These are phyloP conservation scores for Rhagium mordax DNA, from an alignment of 2,888 invertebrate species.

Conservation along the genomic window DNA sequence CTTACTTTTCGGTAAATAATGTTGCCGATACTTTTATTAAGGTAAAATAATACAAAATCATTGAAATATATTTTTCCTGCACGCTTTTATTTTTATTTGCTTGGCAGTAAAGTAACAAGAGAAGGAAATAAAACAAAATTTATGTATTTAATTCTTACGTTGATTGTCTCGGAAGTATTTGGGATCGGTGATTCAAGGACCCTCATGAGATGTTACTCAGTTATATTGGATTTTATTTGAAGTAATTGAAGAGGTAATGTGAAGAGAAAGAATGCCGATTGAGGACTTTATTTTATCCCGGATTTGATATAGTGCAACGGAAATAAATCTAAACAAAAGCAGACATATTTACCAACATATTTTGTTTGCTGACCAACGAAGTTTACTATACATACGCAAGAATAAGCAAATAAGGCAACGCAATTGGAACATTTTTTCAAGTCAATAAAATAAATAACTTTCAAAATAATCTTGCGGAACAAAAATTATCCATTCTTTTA, in stretches of 20 bases:
- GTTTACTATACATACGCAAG: too few species aligned
- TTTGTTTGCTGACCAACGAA: too few species aligned
- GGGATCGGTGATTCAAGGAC: background rate
- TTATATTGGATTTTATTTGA: constrained; percentile 22
- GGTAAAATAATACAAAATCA: background rate
- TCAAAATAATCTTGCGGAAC: too few species aligned
- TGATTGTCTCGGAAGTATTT: constrained; percentile 4
- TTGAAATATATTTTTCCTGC: too few species aligned
- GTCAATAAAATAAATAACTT: too few species aligned
- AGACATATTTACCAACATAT: background rate
- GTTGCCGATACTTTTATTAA: background rate
- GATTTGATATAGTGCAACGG: background rate
- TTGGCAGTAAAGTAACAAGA: background rate
- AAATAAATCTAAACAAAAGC: background rate
- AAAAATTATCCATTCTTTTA: too few species aligned
- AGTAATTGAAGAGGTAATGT: constrained; percentile 13
- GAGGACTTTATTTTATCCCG: constrained; percentile 9
- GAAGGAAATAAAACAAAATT: background rate
- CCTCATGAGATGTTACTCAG: background rate
- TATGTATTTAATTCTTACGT: constrained; percentile 5
- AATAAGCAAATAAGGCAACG: too few species aligned
- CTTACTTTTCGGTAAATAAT: background rate
- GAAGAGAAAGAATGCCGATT: constrained; percentile 7
- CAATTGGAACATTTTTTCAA: too few species aligned
- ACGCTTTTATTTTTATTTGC: too few species aligned